Base-by-base conservation (phyloP, 92 coral and sea anemone genomes). In the Pocillopora meandrina region DNA sequence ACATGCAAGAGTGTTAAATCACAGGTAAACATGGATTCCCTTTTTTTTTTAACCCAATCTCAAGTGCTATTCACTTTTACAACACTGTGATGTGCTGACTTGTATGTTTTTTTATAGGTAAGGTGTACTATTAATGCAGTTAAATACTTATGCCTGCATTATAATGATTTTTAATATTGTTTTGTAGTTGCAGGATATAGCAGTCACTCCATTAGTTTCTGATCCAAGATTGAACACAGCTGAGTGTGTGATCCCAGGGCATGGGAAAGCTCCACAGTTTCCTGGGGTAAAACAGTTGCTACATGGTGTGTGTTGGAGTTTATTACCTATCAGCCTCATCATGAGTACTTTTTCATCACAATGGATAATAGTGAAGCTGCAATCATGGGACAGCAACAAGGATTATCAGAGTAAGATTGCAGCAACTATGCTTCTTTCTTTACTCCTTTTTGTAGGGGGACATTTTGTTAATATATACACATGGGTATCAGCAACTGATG, bases 241-340 rank as follows among this genome's bases (percentile, higher is more conserved):
- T 23, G 26, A 23, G 26, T 23, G 26, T 23, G 26, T 23, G 26
- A 23, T 23, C 26, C 26, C 26, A 23, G 26, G 26, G 26, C 26
- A 23, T 23, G 26, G 26, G 26, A 23, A 78, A 33, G 90, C 72
- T 66, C 10, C 72, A 35, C 0, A 0, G 62, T 78, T 78, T 52
- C 0, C 82, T 62, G 82, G 60, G 1, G 6, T 35, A 59, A 78
- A 78, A 21, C 34, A 63, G 36, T 59, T 78, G 4, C 62, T 78
- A 2, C 82, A 78, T 78, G 61, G 61, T 18, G 82, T 78, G 31
- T 78, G 82, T 18, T 78, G 82, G 82, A 11, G 61, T 19, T 60
- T 62, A 8, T 36, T 78, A 2, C 35, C 1, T 0, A 78, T 78
- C 1, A 78, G 82, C 64, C 35, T 78, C 19, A n/a, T 78, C 10